Conservation (phyloP, 2,797 vertebrate genomes). For the Oryzias dopingdopingensis region DNA sequence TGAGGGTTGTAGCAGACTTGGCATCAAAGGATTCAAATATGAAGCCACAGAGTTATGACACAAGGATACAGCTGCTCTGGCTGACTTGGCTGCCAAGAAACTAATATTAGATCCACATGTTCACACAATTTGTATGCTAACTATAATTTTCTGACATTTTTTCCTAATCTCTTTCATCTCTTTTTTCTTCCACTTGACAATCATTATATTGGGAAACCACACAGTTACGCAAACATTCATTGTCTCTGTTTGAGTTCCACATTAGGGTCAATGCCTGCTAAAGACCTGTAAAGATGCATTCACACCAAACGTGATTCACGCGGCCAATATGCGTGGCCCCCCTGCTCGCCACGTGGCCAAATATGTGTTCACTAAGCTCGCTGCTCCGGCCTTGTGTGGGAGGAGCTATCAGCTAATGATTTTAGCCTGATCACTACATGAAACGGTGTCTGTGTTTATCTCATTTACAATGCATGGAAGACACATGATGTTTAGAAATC, state of each 20-base stretch:
- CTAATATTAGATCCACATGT: constrained; percentile 48
- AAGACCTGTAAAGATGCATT: neutral
- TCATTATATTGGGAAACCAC: neutral
- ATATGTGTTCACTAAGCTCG: too few relatives aligned
- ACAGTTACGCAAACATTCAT: neutral
- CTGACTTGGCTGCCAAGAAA: constrained; percentile 9
- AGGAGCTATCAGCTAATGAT: too few relatives aligned
- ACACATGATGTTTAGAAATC: too few relatives aligned
- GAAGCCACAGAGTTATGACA: constrained; percentile 32
- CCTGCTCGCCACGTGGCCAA: too few relatives aligned
- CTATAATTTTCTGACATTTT: constrained; percentile 16
- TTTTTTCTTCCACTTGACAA: neutral
- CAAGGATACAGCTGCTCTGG: constrained; percentile 13
- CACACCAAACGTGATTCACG: too few relatives aligned
- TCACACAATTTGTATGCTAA: constrained; percentile 25
- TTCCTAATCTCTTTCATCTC: constrained; percentile 1
- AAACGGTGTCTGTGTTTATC: too few relatives aligned
- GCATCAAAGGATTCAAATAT: constrained; percentile 35
- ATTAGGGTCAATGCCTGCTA: constrained; percentile 1
- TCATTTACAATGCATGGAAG: too few relatives aligned
- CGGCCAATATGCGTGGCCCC: too few relatives aligned
- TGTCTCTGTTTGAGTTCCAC: neutral
- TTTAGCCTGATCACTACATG: too few relatives aligned
- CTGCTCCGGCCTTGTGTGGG: too few relatives aligned
- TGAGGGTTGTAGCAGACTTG: constrained; percentile 29